Evolutionary conservation across 2,113 vertebrate species (phyloP).

Genomic region (Orientallactaga bullata): DNA sequence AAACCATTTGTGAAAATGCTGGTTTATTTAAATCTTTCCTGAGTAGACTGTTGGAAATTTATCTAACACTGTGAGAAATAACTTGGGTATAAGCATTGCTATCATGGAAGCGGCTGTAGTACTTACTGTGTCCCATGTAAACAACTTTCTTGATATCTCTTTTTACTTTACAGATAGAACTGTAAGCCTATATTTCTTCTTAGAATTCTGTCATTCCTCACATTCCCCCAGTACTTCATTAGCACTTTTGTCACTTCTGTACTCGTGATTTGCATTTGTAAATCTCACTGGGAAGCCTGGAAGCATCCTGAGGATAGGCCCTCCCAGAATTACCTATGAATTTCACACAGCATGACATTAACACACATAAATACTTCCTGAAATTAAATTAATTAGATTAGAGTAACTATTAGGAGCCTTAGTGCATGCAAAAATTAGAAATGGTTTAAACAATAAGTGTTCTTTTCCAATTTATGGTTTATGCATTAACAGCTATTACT

Average conservation of each 20-base stretch:
- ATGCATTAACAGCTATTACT: not conserved
- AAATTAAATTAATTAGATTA: slow-evolving; percentile 45
- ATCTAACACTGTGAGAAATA: slow-evolving; percentile 2
- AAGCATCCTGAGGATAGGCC: slow-evolving; percentile 8
- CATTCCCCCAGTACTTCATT: not conserved
- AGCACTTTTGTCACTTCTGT: not conserved
- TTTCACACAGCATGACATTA: not conserved
- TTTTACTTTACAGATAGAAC: slow-evolving; percentile 18
- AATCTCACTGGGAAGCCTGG: not conserved
- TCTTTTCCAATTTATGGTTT: not conserved
- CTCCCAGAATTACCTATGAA: slow-evolving; percentile 30
- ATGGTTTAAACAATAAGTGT: not conserved
- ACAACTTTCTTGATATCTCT: not conserved
- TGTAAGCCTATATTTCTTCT: not conserved
- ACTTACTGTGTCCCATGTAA: not conserved
- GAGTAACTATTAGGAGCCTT: not conserved
- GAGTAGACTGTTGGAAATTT: slow-evolving; percentile 1
- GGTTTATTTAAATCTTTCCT: slow-evolving; percentile 50
- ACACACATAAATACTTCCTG: not conserved
- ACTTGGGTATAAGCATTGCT: not conserved
- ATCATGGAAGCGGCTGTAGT: not conserved
- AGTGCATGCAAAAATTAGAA: slow-evolving; percentile 10
- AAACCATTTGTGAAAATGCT: slow-evolving; percentile 10
- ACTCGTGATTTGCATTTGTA: not conserved
- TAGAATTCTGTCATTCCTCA: not conserved